Conservation (phyloP, 2,888 invertebrate genomes). For the Phorcus lineatus region DNA sequence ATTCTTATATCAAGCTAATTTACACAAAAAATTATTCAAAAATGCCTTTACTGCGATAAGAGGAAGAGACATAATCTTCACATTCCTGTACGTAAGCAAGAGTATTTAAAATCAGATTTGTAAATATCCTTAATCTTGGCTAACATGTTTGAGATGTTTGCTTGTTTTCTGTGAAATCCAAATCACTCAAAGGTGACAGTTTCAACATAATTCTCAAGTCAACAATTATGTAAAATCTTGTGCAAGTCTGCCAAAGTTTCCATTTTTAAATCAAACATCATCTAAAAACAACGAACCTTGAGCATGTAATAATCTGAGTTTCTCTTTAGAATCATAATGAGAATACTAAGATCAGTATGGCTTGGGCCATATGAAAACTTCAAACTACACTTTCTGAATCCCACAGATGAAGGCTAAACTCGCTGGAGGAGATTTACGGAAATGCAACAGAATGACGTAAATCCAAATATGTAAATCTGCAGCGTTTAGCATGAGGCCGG, state of each 20-base stretch:
- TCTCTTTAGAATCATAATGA: neutral
- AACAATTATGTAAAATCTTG: neutral
- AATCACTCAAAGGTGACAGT: neutral
- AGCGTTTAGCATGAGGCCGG: neutral
- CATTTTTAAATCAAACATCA: neutral
- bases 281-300: neutral
- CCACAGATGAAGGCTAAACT: neutral
- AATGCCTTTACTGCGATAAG: too few species aligned
- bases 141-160: neutral
- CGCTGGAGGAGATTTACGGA: neutral
- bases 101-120: too few species aligned
- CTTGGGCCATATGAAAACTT: neutral
- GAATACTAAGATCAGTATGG: neutral
- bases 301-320: neutral
- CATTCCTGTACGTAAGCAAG: too few species aligned
- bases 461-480: neutral
- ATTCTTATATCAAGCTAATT: too few species aligned
- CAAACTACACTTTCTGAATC: neutral
- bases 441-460: neutral
- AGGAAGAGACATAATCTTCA: too few species aligned
- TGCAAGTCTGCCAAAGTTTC: neutral
- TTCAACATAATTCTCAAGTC: neutral
- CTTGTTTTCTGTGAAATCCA: neutral
- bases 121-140: too few species aligned
- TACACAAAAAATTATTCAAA: too few species aligned